Evolutionary conservation across 1,140 invertebrate genomes (phyloP).

Genomic region (Zaprionus nigranus): DNA sequence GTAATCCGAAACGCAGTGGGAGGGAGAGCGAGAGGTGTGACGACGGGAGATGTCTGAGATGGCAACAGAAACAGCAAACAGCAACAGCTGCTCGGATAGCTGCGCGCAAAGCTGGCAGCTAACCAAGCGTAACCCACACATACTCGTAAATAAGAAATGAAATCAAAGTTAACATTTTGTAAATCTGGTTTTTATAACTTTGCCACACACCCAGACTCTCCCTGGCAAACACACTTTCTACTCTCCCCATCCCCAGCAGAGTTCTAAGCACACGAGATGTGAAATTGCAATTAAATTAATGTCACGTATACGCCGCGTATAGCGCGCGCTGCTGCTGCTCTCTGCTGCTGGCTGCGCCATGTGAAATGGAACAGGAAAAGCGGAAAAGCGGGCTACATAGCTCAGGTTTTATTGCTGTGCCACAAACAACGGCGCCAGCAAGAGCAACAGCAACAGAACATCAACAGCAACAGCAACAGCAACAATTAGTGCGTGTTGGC

Average conservation of each 20-base stretch:
- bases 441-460: conserved; percentile 44
- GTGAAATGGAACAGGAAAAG: conserved; percentile 66
- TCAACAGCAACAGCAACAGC: conserved; percentile 41
- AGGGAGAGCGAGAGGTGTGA: neutral
- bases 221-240: no score
- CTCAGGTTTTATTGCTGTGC: conserved; percentile 67
- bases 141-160: conserved; percentile 81
- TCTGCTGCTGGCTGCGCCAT: neutral
- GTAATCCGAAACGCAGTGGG: conserved; percentile 48
- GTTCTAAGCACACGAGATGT: conserved; percentile 55
- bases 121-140: conserved; percentile 42
- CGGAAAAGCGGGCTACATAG: conserved; percentile 68
- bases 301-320: conserved; percentile 80
- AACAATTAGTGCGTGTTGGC: conserved; percentile 78
- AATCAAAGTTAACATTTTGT: conserved; percentile 83
- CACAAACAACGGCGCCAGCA: conserved; percentile 53
- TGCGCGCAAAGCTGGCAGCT: conserved; percentile 17
- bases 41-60: neutral
- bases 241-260: neutral
- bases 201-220: conserved; percentile 28
- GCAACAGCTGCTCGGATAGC: conserved; percentile 44
- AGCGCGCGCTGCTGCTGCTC: conserved; percentile 33
- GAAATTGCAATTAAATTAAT: conserved; percentile 84
- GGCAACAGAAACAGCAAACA: conserved; percentile 11
- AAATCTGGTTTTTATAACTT: conserved; percentile 82